Conservation (phyloP, 2,113 vertebrate species). For the Parus major region DNA sequence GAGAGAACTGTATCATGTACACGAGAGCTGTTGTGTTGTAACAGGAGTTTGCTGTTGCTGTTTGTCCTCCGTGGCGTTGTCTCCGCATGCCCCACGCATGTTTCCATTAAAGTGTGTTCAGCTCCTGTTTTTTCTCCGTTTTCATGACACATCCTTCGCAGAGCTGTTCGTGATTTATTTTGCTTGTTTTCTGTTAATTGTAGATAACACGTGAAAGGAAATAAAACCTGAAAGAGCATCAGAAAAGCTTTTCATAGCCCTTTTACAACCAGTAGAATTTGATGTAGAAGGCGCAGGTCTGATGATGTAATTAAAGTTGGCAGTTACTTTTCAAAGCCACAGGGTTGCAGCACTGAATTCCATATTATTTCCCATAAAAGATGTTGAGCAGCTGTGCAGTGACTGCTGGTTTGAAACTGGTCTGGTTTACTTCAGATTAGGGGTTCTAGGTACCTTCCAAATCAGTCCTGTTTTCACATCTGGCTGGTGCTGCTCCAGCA, state of each 20-base stretch:
- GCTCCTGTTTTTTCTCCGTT: conserved; percentile 68
- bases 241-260: conserved; percentile 51
- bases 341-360: background rate
- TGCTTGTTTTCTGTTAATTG: conserved; percentile 75
- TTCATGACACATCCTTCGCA: conserved; percentile 68
- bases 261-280: background rate
- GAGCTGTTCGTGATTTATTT: conserved; percentile 74
- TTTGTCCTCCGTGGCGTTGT: conserved; percentile 67
- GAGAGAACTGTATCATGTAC: conserved; percentile 3
- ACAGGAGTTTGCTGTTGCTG: conserved; percentile 70
- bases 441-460: background rate
- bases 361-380: background rate
- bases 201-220: conserved; percentile 70
- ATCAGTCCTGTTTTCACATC: background rate
- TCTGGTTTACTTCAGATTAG: background rate
- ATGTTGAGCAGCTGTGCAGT: background rate
- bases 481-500: background rate
- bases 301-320: background rate
- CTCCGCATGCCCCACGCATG: conserved; percentile 78
- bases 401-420: background rate
- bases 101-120: conserved; percentile 77
- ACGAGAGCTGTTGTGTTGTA: conserved; percentile 59
- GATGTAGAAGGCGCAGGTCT: background rate
- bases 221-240: conserved; percentile 60
- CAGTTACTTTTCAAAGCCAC: background rate